Conservation (phyloP, 1,140 invertebrate species). For the Dendrolimus kikuchii region DNA sequence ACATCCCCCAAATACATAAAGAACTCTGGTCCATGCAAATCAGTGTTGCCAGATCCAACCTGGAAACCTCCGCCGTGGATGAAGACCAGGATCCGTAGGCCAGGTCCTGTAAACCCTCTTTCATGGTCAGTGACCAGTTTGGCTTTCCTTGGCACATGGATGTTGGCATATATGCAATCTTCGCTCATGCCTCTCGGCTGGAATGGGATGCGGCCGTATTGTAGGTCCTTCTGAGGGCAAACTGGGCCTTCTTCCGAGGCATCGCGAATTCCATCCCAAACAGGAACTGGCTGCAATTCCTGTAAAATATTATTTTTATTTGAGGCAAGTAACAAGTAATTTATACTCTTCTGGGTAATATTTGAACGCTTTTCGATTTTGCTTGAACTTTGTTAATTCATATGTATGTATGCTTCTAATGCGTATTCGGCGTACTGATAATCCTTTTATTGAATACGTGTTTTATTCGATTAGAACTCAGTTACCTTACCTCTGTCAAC, state of each 20-base stretch:
- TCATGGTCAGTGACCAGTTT: neutral
- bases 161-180: slow-evolving; percentile 49
- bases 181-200: slow-evolving; percentile 30
- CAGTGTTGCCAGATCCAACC: slow-evolving; percentile 71
- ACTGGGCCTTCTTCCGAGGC: slow-evolving; percentile 71
- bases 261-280: slow-evolving; percentile 73
- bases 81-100: slow-evolving; percentile 77
- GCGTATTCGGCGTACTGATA: too few relatives aligned
- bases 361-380: too few relatives aligned
- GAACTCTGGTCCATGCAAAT: slow-evolving; percentile 75
- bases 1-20: slow-evolving; percentile 74
- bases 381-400: too few relatives aligned
- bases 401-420: too few relatives aligned
- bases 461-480: too few relatives aligned
- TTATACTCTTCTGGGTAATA: too few relatives aligned
- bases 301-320: slow-evolving; percentile 27
- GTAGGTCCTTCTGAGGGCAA: slow-evolving; percentile 62
- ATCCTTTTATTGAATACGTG: too few relatives aligned
- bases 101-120: slow-evolving; percentile 4
- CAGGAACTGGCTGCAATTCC: slow-evolving; percentile 72
- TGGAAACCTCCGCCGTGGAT: slow-evolving; percentile 83
- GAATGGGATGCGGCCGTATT: slow-evolving; percentile 30
- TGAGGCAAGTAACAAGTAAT: too few relatives aligned
- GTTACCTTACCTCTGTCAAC: too few relatives aligned
- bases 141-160: slow-evolving; percentile 27